phyloP scores from a whole-genome alignment of 2,113 vertebrate genomes.

The Phyllostomus hastatus region DNA sequence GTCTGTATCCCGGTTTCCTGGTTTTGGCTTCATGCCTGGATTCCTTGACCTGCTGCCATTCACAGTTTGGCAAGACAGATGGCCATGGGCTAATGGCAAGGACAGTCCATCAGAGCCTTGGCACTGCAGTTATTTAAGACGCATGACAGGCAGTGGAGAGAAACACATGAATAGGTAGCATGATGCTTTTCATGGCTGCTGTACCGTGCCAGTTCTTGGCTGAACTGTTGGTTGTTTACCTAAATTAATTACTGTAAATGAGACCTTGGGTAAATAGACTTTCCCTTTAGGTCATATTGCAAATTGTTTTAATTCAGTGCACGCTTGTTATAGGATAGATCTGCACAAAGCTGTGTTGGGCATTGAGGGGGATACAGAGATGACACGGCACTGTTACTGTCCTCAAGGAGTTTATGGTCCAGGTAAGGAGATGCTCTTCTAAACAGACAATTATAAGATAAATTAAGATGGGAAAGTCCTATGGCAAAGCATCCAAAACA shows the following conservation, averaged over 20 bases:
- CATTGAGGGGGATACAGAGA: background rate
- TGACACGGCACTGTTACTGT: background rate
- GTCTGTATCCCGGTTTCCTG: slow-evolving; percentile 14
- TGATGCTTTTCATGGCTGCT: background rate
- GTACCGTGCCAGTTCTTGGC: background rate
- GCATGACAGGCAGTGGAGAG: background rate
- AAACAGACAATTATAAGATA: background rate
- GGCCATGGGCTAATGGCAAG: slow-evolving; percentile 62
- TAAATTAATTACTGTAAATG: background rate
- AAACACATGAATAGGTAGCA: background rate
- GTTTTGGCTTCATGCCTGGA: slow-evolving; percentile 45
- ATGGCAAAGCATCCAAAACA: background rate
- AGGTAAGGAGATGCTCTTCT: background rate
- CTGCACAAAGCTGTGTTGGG: background rate
- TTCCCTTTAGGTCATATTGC: background rate
- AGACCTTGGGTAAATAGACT: background rate
- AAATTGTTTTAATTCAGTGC: background rate
- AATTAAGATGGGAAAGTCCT: background rate
- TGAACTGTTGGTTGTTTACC: background rate
- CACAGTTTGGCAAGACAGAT: slow-evolving; percentile 58
- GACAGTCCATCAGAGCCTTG: slow-evolving; percentile 42
- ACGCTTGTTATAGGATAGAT: background rate
- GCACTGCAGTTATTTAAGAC: slow-evolving; percentile 1
- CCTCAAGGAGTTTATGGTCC: background rate
- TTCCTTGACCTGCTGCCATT: slow-evolving; percentile 47